Base-by-base conservation (phyloP, 2,113 vertebrate species). In the Apteryx owenii region DNA sequence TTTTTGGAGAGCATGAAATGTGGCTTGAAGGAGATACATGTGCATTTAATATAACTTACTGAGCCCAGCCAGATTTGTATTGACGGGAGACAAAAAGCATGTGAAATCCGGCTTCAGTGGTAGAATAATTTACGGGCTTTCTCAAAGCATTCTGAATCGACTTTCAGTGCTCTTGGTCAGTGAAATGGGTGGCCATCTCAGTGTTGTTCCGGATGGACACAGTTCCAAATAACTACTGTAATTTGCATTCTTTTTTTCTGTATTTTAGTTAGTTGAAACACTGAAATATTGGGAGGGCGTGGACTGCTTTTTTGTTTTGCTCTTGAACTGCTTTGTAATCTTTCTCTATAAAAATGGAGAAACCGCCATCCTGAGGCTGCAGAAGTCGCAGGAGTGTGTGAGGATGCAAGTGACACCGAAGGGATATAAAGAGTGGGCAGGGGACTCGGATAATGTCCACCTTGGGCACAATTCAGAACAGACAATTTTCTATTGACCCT, bases 1-100 rank as follows among this genome's bases (percentile, higher is more conserved):
- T 91, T 91, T 96, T 96, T 97, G 95, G 94, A 95, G 91, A 96
- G 85, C 85, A 88, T 96, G 91, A 96, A 96, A 97, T 97, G 91
- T 96, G 87, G 93, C 96, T 97, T 83, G 84, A 95, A 96, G 95
- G 93, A 97, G 85, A 95, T 94, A 95, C 95, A 95, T 96, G 93
- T 97, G 96, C 87, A 77, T 96, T 97, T 92, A 95, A 97, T 97
- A 97, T 84, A 97, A 70, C 68, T 93, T 75, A 78, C 89, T 85
- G 85, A 94, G 91, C 64, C 69, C 82, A 48, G 89, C 96, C 93
- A 94, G 94, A 97, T 94, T 95, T 89, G 87, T 95, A 93, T 88
- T 96, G 95, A 95, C 3, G 7, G 94, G 94, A 95, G 85, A 96
- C 93, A 94, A 93, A 96, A 96, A 94, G 81, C 87, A 93, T 97